A percentile compares a stretch with the other conserved stretches of the same genome.
Conservation (phyloP, 2,797 vertebrate genomes). For the Hydrophis major region DNA sequence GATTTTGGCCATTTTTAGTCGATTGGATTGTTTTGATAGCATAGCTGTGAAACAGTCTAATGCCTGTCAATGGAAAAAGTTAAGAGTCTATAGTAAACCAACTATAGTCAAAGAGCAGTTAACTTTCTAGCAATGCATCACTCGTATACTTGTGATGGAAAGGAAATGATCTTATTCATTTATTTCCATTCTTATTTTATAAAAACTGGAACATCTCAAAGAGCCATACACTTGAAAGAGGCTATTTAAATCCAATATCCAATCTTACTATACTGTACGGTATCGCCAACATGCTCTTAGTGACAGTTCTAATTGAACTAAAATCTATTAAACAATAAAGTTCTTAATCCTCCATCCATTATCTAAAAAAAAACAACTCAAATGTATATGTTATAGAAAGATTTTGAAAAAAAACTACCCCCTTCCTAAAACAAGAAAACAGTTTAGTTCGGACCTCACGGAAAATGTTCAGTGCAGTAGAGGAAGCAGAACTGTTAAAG, state of each 20-base stretch:
- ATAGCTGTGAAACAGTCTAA: slow-evolving; percentile 97
- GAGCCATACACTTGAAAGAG: not conserved
- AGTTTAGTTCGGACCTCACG: slow-evolving; percentile 81
- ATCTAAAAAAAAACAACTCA: not conserved
- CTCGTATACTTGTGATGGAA: not conserved
- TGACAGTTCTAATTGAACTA: not conserved
- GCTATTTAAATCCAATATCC: not conserved
- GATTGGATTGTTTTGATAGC: slow-evolving; percentile 79
- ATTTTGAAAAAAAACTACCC: not conserved
- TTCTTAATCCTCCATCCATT: not conserved
- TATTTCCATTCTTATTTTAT: not conserved
- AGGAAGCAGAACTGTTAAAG: slow-evolving; percentile 80
- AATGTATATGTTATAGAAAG: not conserved
- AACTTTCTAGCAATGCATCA: not conserved
- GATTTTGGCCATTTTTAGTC: slow-evolving; percentile 85
- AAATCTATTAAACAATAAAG: not conserved
- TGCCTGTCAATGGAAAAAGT: slow-evolving; percentile 74
- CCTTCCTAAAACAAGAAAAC: not conserved
- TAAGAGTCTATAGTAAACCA: not conserved
- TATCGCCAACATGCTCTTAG: not conserved
- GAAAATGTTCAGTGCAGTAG: slow-evolving; percentile 87
- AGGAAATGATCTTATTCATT: not conserved
- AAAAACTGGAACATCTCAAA: not conserved
- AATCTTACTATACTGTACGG: not conserved
- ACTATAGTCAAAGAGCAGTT: not conserved